Evolutionary conservation across 2,888 invertebrate species (phyloP).

Genomic region (Lithosia quadra): DNA sequence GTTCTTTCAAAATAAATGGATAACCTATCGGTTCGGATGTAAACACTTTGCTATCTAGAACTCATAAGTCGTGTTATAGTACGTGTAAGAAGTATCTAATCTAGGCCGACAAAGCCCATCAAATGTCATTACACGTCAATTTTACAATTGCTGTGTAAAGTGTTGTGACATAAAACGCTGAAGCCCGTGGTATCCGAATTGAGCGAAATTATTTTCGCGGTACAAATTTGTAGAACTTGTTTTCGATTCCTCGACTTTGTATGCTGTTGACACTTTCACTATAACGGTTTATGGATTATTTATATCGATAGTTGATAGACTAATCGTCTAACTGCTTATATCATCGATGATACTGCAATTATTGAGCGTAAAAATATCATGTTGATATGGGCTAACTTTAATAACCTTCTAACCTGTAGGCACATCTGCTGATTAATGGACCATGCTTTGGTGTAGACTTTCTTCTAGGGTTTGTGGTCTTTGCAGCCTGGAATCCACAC

Average conservation of each 20-base stretch:
- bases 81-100: conserved; percentile 1
- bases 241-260: background rate
- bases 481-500: too few species aligned
- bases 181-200: background rate
- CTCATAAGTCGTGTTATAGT: background rate
- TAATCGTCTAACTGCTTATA: background rate
- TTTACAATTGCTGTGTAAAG: conserved; percentile 10
- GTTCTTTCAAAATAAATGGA: background rate
- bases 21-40: conserved; percentile 1
- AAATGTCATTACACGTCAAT: conserved; percentile 15
- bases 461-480: too few species aligned
- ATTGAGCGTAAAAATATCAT: too few species aligned
- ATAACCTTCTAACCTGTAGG: too few species aligned
- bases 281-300: background rate
- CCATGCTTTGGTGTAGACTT: too few species aligned
- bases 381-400: too few species aligned
- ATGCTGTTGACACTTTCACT: background rate
- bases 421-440: too few species aligned
- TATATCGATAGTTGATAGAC: background rate
- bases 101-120: background rate
- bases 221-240: background rate
- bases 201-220: background rate
- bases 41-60: background rate
- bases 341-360: background rate
- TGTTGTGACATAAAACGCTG: background rate